Percentiles rank a stretch among this genome's conserved stretches.
Evolutionary conservation across 2,797 vertebrate genomes (phyloP).

Genomic region (Todus mexicanus): DNA sequence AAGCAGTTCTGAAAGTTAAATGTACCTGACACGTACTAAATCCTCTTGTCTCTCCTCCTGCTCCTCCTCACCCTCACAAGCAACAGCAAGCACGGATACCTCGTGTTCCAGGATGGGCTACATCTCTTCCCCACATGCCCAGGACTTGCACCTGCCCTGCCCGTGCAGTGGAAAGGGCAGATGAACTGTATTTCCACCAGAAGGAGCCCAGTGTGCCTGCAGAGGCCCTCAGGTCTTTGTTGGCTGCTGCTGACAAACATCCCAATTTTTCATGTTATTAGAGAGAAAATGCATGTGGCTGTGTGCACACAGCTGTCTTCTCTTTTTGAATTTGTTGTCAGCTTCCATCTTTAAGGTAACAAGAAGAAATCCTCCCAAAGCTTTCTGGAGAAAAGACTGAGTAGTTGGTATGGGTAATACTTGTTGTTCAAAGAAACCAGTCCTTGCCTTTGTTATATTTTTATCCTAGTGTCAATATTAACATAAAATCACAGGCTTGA

Average conservation of each 20-base stretch:
- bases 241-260: not conserved
- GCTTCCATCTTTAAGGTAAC: not conserved
- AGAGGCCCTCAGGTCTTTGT: not conserved
- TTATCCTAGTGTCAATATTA: not conserved
- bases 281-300: not conserved
- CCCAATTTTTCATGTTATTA: not conserved
- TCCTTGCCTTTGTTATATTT: not conserved
- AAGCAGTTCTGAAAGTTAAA: not conserved
- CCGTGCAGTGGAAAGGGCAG: not conserved
- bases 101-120: not conserved
- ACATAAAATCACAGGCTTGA: not conserved
- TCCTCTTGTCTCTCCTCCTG: not conserved
- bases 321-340: not conserved
- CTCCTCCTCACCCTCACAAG: not conserved
- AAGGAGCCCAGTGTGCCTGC: not conserved
- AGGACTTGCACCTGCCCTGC: not conserved
- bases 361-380: not conserved
- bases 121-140: not conserved
- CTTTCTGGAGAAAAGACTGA: not conserved
- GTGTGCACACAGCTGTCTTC: not conserved
- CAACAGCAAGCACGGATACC: not conserved
- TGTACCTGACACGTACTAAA: rapidly evolving
- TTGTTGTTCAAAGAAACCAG: not conserved
- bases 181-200: not conserved
- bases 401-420: not conserved